phyloP scores from a whole-genome alignment of 2,113 vertebrate genomes.

The Epinephelus cyanopodus region DNA sequence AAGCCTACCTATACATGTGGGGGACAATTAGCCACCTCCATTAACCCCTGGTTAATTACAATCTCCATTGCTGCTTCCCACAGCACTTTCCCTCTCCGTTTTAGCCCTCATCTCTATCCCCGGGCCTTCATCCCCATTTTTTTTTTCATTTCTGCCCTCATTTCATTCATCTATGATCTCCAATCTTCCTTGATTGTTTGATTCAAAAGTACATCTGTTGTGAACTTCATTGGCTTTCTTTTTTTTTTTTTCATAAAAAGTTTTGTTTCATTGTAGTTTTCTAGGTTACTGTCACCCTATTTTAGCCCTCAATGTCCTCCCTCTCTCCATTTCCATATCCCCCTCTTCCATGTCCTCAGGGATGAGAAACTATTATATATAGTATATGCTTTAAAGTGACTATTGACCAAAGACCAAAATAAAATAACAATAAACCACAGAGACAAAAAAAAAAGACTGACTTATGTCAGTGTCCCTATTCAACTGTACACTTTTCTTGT shows the following conservation, averaged over 20 bases:
- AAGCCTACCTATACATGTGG: conserved; percentile 86
- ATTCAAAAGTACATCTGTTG: conserved; percentile 60
- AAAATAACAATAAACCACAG: neutral
- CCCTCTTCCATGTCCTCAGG: conserved; percentile 10
- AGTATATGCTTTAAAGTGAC: neutral
- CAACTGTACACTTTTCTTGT: neutral
- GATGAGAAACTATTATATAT: neutral
- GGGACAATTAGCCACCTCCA: conserved; percentile 88
- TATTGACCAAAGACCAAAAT: neutral
- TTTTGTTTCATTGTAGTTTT: conserved; percentile 44
- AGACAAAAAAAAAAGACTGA: neutral
- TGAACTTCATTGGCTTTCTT: conserved; percentile 11
- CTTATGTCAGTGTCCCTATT: neutral
- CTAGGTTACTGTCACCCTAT: conserved; percentile 52
- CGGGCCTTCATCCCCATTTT: conserved; percentile 71
- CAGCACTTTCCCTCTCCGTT: conserved; percentile 74
- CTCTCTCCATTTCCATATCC: neutral
- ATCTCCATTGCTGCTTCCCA: conserved; percentile 81
- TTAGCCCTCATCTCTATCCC: conserved; percentile 76
- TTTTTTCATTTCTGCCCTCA: conserved; percentile 66
- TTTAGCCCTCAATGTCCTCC: conserved; percentile 23
- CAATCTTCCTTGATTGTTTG: conserved; percentile 57
- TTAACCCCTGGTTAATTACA: conserved; percentile 88
- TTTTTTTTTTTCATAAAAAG: conserved; percentile 13
- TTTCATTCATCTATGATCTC: conserved; percentile 66